Conservation (phyloP, 2,888 invertebrate genomes). For the Eupelmus urozonus region DNA sequence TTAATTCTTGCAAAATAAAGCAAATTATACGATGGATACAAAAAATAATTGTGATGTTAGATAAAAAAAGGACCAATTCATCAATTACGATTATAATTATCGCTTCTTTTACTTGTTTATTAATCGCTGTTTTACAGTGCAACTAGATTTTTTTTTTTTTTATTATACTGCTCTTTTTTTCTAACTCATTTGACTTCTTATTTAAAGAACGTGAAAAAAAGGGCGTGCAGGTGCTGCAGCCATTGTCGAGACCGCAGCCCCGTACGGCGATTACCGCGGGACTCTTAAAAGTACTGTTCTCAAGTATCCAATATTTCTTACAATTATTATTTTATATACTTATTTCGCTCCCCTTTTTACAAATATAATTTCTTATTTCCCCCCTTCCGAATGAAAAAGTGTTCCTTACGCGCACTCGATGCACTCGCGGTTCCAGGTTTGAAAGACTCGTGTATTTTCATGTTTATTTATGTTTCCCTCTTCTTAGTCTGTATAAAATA, state of each 20-base stretch:
- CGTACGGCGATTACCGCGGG: background rate
- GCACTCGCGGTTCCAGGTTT: constrained; percentile 15
- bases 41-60: constrained; percentile 17
- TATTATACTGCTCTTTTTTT: background rate
- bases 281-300: constrained; percentile 14
- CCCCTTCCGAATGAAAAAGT: constrained; percentile 3
- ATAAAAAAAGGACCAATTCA: constrained; percentile 25
- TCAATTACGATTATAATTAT: constrained; percentile 41
- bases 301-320: background rate
- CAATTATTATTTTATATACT: constrained; percentile 5
- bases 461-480: background rate
- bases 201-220: constrained; percentile 48
- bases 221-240: background rate
- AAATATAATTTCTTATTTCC: constrained; percentile 19
- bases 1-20: constrained; percentile 59
- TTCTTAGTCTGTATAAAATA: background rate
- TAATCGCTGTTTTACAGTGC: constrained; percentile 47
- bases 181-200: background rate
- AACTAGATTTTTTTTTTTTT: constrained; percentile 14
- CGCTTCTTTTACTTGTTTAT: constrained; percentile 41
- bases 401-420: constrained; percentile 12
- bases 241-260: constrained; percentile 53
- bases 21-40: constrained; percentile 51
- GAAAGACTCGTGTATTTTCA: constrained; percentile 38
- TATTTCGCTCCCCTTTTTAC: constrained; percentile 36